Percentiles rank a stretch among this genome's conserved stretches.
Evolutionary conservation across 2,888 invertebrate genomes (phyloP).

Genomic region (Bhutanitis thaidina): DNA sequence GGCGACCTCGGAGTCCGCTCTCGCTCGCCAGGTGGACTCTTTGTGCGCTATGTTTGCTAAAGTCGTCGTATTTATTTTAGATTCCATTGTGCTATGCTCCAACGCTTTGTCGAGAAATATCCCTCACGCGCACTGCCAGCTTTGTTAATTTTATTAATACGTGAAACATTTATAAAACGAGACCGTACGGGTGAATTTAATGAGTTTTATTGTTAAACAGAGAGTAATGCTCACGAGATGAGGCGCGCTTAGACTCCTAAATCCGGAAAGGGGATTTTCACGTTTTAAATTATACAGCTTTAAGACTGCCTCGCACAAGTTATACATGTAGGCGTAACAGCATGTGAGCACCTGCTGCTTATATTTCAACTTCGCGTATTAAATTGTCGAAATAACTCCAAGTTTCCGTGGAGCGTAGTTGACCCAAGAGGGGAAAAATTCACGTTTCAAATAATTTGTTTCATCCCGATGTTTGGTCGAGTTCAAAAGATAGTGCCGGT

Average conservation of each 20-base stretch:
- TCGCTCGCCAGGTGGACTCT: conserved; percentile 63
- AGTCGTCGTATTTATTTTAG: conserved; percentile 78
- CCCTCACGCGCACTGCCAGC: conserved; percentile 59
- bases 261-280: conserved; percentile 51
- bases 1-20: conserved; percentile 31
- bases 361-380: conserved; percentile 41
- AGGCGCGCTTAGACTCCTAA: conserved; percentile 59
- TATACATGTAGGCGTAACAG: conserved; percentile 35
- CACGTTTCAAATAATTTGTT: conserved; percentile 44
- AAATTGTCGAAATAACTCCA: conserved; percentile 43
- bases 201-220: conserved; percentile 75
- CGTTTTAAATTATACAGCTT: conserved; percentile 59
- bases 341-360: conserved; percentile 55
- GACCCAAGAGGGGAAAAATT: conserved; percentile 31
- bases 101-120: conserved; percentile 73
- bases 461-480: conserved; percentile 44
- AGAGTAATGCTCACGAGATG: conserved; percentile 68
- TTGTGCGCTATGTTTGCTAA: conserved; percentile 74
- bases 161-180: conserved; percentile 77
- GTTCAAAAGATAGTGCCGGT: conserved; percentile 51
- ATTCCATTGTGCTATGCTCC: conserved; percentile 70
- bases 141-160: conserved; percentile 80
- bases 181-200: conserved; percentile 72
- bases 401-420: conserved; percentile 8
- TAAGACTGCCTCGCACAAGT: conserved; percentile 44